Evolutionary conservation across 2,888 invertebrate species (phyloP).

Genomic region (Eledona agricola): DNA sequence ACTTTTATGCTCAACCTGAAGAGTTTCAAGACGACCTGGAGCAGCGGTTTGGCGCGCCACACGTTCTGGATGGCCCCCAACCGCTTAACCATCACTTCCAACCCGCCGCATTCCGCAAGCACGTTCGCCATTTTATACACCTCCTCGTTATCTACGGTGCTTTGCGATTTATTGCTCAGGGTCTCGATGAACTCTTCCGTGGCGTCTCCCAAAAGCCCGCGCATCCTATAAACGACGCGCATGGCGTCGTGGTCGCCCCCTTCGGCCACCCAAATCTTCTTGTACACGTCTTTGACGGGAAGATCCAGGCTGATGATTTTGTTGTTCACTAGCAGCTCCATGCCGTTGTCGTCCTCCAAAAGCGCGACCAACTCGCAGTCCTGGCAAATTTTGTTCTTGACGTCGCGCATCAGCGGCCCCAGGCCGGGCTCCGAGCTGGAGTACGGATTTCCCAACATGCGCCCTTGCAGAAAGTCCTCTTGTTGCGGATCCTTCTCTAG

Average conservation of each 20-base stretch:
- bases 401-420: constrained; percentile 97
- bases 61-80: constrained; percentile 87
- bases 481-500: constrained; percentile 98
- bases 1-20: constrained; percentile 92
- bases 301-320: constrained; percentile 97
- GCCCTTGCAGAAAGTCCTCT: constrained; percentile 96
- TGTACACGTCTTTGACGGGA: constrained; percentile 91
- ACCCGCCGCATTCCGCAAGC: constrained; percentile 80
- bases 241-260: constrained; percentile 94
- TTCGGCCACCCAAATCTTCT: constrained; percentile 90
- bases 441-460: constrained; percentile 98
- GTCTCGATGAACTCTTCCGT: constrained; percentile 99
- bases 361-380: constrained; percentile 98
- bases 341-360: constrained; percentile 97
- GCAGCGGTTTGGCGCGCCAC: constrained; percentile 84
- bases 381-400: constrained; percentile 98
- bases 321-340: constrained; percentile 97
- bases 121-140: constrained; percentile 91
- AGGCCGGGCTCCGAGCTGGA: constrained; percentile 92
- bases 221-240: constrained; percentile 97
- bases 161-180: constrained; percentile 85
- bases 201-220: constrained; percentile 96
- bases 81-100: constrained; percentile 82
- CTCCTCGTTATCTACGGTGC: constrained; percentile 91
- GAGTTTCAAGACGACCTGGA: constrained; percentile 89